Percentiles rank a stretch among this genome's conserved stretches.
Conservation (phyloP, 2,888 invertebrate species). For the Acronicta aceris region DNA sequence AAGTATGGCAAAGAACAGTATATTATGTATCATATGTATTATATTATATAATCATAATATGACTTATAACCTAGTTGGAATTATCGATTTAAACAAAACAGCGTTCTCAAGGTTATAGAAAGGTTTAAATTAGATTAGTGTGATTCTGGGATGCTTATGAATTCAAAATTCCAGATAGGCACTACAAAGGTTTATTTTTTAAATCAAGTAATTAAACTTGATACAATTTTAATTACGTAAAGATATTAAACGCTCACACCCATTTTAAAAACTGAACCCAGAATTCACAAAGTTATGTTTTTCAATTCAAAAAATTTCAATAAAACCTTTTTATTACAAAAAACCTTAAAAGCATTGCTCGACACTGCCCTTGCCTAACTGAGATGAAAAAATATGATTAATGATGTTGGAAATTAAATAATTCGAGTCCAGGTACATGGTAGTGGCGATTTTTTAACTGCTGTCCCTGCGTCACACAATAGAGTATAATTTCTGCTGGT, state of each 20-base stretch:
- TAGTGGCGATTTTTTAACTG: slow-evolving; percentile 75
- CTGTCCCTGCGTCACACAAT: slow-evolving; percentile 40
- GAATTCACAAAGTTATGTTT: slow-evolving; percentile 28
- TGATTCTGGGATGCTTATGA: too few relatives aligned
- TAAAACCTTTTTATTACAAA: slow-evolving; percentile 62
- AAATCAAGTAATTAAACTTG: too few relatives aligned
- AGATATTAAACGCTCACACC: slow-evolving; percentile 12
- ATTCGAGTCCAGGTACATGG: slow-evolving; percentile 77
- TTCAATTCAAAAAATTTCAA: slow-evolving; percentile 39
- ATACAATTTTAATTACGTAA: too few relatives aligned
- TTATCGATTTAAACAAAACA: too few relatives aligned
- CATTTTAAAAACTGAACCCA: slow-evolving; percentile 17
- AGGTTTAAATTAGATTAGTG: too few relatives aligned
- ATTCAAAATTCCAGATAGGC: too few relatives aligned
- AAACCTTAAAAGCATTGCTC: slow-evolving; percentile 78
- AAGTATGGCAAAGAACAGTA: too few relatives aligned
- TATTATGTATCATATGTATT: too few relatives aligned
- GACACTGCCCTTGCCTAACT: slow-evolving; percentile 73
- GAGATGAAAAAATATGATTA: slow-evolving; percentile 84
- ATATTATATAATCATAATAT: too few relatives aligned
- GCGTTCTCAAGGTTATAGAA: too few relatives aligned
- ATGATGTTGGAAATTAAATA: slow-evolving; percentile 84
- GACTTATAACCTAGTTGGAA: too few relatives aligned
- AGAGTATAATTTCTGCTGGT: slow-evolving; percentile 16
- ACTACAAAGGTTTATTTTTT: too few relatives aligned